Evolutionary conservation across 1,140 invertebrate species (phyloP), one percentile per base, ranked within the genome.

Genomic region (Epicauta chinensis): DNA sequence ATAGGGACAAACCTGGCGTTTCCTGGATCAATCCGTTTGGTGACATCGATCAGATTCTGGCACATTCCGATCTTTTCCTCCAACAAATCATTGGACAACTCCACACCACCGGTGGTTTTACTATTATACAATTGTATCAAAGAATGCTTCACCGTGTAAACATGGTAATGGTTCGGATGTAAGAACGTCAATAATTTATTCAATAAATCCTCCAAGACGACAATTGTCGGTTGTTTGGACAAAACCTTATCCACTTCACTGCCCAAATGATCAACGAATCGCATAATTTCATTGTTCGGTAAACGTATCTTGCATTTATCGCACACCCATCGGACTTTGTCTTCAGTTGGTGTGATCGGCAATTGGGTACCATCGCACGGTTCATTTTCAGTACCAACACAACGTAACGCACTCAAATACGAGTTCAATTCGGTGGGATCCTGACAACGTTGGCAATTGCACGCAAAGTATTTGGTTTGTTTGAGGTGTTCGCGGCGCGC

Each of bases 341-440:
- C 73, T 53, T 82, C 73, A 14, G 83, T 69, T 6, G 83, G 82
- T 64, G 82, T 71, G 68, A 4, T 78, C 78, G 30, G 80, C 51
- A 44, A 81, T 61, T 73, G 77, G 74, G n/a, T 70, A 61, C 52
- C 69, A 63, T 53, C 62, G 60, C 59, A 65, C 14, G 54, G 47
- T 34, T 56, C 43, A 30, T 57, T 45, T 38, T 63, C 47, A 53
- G 76, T 76, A 58, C 83, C 62, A 9, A 63, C 15, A 83, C 83
- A 85, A 23, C 77, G 74, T 17, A 83, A 76, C 2, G 79, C 75
- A n/a, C 80, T 80, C 0, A 81, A 67, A 73, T 77, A 77, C 14
- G 78, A 82, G 5, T 73, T 75, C 40, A 82, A 62, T 62, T 85
- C 82, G 3, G 80, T 81, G 17, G 79, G 76, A 70, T 84, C 82